phyloP scores from a whole-genome alignment of 2,888 invertebrate genomes.

The Agriotes lineatus region DNA sequence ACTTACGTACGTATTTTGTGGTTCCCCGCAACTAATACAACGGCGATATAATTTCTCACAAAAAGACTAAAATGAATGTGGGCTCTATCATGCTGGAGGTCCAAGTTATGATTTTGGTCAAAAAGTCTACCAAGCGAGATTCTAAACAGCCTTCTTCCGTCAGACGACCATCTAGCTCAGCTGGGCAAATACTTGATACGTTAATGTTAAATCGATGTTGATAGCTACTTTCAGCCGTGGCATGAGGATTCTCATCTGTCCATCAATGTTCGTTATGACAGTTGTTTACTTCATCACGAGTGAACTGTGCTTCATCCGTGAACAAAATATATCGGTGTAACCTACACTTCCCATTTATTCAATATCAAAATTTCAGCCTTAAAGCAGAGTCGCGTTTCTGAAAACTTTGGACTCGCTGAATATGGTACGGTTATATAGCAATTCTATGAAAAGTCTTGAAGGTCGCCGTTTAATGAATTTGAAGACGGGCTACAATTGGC shows the following conservation, averaged over 20 bases:
- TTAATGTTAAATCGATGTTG: no score
- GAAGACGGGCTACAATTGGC: background rate
- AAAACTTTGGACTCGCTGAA: background rate
- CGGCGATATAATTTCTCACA: background rate
- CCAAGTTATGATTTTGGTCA: background rate
- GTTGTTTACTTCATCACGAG: no score
- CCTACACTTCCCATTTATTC: background rate
- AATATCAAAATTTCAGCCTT: no score
- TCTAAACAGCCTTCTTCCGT: background rate
- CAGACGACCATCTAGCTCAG: no score
- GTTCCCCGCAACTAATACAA: background rate
- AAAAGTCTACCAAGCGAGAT: background rate
- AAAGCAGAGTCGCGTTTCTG: background rate
- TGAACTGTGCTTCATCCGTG: no score
- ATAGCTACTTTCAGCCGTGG: background rate
- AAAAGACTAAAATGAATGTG: background rate
- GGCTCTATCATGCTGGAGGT: background rate
- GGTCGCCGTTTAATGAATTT: background rate
- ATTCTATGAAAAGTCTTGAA: background rate
- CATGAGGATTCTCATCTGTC: background rate
- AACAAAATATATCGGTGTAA: background rate
- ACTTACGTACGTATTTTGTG: background rate
- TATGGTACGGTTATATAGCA: background rate
- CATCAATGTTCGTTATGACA: background rate
- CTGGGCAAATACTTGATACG: no score